Base-by-base conservation (phyloP, 92 coral and sea anemone species). In the Micromussa lordhowensis region DNA sequence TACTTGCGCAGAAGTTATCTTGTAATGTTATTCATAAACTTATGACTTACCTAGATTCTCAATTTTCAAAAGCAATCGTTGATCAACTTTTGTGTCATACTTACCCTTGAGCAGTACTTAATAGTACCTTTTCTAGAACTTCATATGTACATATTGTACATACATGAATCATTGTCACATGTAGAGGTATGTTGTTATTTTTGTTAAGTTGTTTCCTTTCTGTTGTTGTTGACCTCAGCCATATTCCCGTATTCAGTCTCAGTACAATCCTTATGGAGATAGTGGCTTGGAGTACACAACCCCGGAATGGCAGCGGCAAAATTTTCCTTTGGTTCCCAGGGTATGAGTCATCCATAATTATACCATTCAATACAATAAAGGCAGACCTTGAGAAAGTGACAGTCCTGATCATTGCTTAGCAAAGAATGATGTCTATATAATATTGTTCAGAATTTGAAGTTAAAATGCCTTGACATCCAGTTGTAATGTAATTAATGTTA, bases 241-340 rank as follows among this genome's bases (percentile, higher is more conserved):
- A 35, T 72, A 54, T 24, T 34, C 80, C 57, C 70, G 79, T 53
- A 48, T 63, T n/a, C 87, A 44, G 57, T 19, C 58, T 17, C 86
- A 73, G 19, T 84, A 84, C 72, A 55, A 73, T 57, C 31, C 87
- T 34, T 84, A 73, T 73, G 80, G 80, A 40, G 24, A 57, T 49
- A 13, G 28, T 73, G 78, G 68, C 77, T 19, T 26, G 22, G 79
- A 83, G 32, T 83, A 71, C 72, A 84, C 80, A 84, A 55, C 44
- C n/a, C 76, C 36, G 26, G 75, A 85, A 4, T 85, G 76, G 88
- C 40, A 61, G 59, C 88, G 66, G 31, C 82, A 61, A 84, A 84
- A 84, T 32, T 22, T 57, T 58, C 82, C 63, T 66, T 32, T 77
- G 66, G 49, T 75, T n/a, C 61, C 82, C 21, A 85, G 88, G 88